Evolutionary conservation across 1,140 invertebrate species (phyloP).

Genomic region (Piezodorus guildinii): DNA sequence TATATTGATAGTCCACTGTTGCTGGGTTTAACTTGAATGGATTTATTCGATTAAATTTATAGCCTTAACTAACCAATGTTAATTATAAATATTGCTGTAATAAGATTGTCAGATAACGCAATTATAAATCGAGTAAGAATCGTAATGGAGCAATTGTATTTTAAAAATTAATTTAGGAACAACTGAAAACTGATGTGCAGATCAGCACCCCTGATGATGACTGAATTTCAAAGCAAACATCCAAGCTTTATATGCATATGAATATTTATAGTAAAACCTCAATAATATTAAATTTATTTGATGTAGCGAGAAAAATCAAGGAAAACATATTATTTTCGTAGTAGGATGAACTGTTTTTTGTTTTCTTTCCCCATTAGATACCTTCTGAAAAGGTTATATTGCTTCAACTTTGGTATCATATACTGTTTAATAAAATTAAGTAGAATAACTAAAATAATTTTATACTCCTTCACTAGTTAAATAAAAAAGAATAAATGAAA

Average conservation of each 20-base stretch:
- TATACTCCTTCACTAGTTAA: no score
- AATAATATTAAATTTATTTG: neutral
- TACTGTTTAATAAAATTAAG: no score
- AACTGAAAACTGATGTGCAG: neutral
- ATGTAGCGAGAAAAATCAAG: no score
- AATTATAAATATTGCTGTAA: conserved; percentile 1
- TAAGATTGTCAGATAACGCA: conserved; percentile 1
- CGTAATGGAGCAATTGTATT: neutral
- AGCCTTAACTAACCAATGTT: neutral
- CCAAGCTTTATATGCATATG: neutral
- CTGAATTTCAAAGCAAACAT: neutral
- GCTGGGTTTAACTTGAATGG: conserved; percentile 3
- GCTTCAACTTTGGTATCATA: no score
- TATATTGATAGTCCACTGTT: conserved; percentile 12
- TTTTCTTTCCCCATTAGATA: no score
- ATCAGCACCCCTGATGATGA: neutral
- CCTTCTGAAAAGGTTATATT: no score
- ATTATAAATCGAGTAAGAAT: neutral
- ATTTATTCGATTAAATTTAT: neutral
- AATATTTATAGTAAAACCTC: neutral
- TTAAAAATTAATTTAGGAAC: neutral
- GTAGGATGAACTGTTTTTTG: no score
- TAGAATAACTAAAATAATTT: no score
- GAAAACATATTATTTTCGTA: no score
- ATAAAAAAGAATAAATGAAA: no score